phyloP scores from a whole-genome alignment of 1,140 invertebrate genomes.

The Drosophila sechellia region DNA sequence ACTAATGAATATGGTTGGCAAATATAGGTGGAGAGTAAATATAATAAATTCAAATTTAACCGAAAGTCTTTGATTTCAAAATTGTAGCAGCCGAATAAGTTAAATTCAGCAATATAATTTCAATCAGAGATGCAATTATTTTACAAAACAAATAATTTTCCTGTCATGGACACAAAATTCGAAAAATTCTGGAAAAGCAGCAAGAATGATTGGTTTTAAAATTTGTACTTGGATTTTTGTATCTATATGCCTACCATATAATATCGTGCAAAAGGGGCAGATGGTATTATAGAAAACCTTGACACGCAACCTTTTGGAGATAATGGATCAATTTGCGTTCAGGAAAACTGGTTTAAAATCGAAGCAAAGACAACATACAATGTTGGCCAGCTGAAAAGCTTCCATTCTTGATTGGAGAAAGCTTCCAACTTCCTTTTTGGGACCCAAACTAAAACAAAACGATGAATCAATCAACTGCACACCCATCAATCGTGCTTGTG shows the following conservation, averaged over 20 bases:
- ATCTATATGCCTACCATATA: neutral
- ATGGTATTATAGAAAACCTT: neutral
- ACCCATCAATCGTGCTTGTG: too few species aligned
- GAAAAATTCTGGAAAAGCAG: neutral
- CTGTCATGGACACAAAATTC: neutral
- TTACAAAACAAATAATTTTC: neutral
- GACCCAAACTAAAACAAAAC: too few species aligned
- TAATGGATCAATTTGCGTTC: neutral
- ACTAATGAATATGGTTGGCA: conserved; percentile 17
- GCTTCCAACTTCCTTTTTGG: too few species aligned
- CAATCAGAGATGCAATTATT: neutral
- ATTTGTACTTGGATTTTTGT: neutral
- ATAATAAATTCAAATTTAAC: conserved; percentile 23
- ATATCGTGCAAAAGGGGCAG: neutral
- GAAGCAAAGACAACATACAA: too few species aligned
- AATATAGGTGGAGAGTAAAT: conserved; percentile 32
- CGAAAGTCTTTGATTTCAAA: conserved; percentile 19
- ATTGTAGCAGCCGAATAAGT: conserved; percentile 9
- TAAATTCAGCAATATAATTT: neutral
- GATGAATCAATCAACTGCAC: too few species aligned
- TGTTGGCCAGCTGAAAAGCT: too few species aligned
- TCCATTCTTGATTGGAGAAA: too few species aligned
- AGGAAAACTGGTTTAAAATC: neutral
- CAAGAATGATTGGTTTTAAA: neutral
- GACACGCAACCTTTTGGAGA: neutral